Conservation (phyloP, 2,113 vertebrate species). For the Danionella cerebrum region DNA sequence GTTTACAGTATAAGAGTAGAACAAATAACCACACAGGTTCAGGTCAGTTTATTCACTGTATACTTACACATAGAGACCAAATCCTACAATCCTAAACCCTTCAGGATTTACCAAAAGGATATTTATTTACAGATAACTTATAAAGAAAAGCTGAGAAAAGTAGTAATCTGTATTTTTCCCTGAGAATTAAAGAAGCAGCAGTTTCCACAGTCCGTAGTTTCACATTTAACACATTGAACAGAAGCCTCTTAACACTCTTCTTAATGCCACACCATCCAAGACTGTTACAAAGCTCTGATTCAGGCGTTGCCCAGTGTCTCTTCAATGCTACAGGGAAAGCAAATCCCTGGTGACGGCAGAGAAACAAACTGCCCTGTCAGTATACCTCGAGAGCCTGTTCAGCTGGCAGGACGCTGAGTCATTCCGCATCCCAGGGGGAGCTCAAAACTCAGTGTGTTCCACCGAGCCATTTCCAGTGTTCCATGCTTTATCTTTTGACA, state of each 20-base stretch:
- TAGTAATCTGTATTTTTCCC: not conserved
- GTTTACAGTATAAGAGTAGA: too few species aligned
- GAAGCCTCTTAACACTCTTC: not conserved
- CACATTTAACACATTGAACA: not conserved
- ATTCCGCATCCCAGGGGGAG: not conserved
- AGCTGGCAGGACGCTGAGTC: constrained; percentile 2
- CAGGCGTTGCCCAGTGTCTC: not conserved
- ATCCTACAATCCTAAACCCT: too few species aligned
- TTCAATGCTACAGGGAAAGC: not conserved
- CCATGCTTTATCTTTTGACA: constrained; percentile 1
- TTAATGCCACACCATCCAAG: not conserved
- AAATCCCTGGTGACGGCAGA: constrained; percentile 4
- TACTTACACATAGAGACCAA: too few species aligned
- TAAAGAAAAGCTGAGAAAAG: not conserved
- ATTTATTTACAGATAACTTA: not conserved
- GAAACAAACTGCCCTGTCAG: constrained; percentile 17
- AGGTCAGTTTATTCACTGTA: too few species aligned
- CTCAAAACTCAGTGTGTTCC: not conserved
- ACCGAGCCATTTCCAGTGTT: not conserved
- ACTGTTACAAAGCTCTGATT: constrained; percentile 5
- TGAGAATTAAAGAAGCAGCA: not conserved
- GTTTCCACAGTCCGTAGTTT: not conserved
- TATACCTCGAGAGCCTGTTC: not conserved
- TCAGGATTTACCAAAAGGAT: too few species aligned
- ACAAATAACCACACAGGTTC: too few species aligned